A percentile compares a stretch with the other conserved stretches of the same genome.
Conservation (phyloP, 2,888 invertebrate genomes). For the Euplagia quadripunctaria region DNA sequence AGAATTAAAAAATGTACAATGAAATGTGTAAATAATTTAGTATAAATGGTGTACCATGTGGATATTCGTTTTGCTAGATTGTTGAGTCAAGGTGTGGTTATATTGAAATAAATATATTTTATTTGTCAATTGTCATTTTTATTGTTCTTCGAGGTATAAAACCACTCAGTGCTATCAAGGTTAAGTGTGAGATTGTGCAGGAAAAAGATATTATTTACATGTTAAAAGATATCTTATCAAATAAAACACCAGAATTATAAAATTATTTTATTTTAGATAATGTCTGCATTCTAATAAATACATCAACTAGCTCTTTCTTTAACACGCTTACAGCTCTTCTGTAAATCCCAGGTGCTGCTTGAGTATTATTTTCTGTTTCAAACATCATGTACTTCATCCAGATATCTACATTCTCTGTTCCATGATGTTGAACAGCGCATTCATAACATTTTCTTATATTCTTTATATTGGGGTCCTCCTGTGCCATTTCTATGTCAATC, state of each 20-base stretch:
- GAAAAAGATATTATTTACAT: not conserved
- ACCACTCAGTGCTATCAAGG: not conserved
- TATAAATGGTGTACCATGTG: conserved; percentile 81
- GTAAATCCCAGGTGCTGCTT: conserved; percentile 86
- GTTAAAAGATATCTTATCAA: conserved; percentile 34
- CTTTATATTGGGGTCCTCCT: conserved; percentile 79
- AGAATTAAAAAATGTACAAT: conserved; percentile 70
- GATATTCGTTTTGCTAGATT: conserved; percentile 82
- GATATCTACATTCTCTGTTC: conserved; percentile 88
- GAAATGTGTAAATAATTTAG: conserved; percentile 83
- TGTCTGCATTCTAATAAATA: conserved; percentile 85
- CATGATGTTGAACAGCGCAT: conserved; percentile 89
- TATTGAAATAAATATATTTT: conserved; percentile 83
- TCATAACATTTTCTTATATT: conserved; percentile 88
- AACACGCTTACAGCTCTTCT: conserved; percentile 89
- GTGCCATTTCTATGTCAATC: conserved; percentile 85
- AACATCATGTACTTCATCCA: conserved; percentile 92
- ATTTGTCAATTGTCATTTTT: conserved; percentile 65
- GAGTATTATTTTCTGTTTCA: conserved; percentile 88
- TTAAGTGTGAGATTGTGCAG: not conserved
- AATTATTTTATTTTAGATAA: conserved; percentile 80
- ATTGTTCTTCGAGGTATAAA: not conserved
- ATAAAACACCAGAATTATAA: conserved; percentile 38
- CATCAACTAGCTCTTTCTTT: conserved; percentile 82
- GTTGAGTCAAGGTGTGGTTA: conserved; percentile 79